Evolutionary conservation across 2,888 invertebrate genomes (phyloP).

Genomic region (Fragum fragum): DNA sequence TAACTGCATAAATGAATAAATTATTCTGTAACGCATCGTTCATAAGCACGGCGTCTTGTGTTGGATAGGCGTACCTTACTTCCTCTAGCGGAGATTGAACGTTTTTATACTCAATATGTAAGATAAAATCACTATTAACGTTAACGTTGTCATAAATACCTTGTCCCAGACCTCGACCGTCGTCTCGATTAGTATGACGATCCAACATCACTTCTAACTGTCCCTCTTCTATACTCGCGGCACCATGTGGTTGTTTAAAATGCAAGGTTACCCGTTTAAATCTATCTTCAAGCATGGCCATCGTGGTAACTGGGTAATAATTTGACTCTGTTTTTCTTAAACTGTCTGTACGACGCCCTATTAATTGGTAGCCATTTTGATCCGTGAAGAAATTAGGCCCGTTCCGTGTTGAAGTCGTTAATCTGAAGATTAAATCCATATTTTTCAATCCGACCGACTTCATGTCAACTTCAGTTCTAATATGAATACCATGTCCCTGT

Average conservation of each 20-base stretch:
- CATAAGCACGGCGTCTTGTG: slow-evolving; percentile 62
- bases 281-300: slow-evolving; percentile 81
- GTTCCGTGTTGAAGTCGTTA: slow-evolving; percentile 77
- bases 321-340: slow-evolving; percentile 80
- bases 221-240: slow-evolving; percentile 78
- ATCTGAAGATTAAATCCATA: slow-evolving; percentile 82
- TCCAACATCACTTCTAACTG: slow-evolving; percentile 85
- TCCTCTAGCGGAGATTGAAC: slow-evolving; percentile 19
- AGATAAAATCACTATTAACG: slow-evolving; percentile 75
- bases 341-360: slow-evolving; percentile 76
- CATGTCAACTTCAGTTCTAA: slow-evolving; percentile 76
- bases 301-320: slow-evolving; percentile 84
- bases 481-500: slow-evolving; percentile 74
- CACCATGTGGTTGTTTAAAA: slow-evolving; percentile 84
- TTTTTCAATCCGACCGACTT: slow-evolving; percentile 69
- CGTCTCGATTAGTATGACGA: slow-evolving; percentile 81
- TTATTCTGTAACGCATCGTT: slow-evolving; percentile 73
- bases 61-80: slow-evolving; percentile 62
- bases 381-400: slow-evolving; percentile 82
- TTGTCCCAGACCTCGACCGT: slow-evolving; percentile 84
- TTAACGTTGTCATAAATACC: slow-evolving; percentile 82
- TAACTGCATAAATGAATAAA: slow-evolving; percentile 63
- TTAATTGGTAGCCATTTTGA: slow-evolving; percentile 84
- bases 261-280: slow-evolving; percentile 79
- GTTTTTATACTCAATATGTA: slow-evolving; percentile 75